phyloP scores from a whole-genome alignment of 2,888 invertebrate species.

The Chalcis sispes region DNA sequence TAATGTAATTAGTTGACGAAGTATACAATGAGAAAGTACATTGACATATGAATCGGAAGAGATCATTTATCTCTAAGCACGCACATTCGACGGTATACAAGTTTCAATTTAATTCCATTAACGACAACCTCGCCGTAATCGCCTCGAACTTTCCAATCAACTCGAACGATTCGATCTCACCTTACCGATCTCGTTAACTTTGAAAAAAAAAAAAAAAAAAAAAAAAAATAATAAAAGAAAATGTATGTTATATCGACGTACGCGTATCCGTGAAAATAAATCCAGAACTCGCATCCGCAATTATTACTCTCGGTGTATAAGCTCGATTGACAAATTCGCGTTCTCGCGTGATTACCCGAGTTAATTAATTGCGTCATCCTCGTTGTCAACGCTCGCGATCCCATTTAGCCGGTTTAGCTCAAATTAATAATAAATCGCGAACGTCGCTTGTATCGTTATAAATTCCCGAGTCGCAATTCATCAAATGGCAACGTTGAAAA shows the following conservation, averaged over 20 bases:
- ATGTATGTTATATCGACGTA: neutral
- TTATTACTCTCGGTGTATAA: neutral
- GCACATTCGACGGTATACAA: neutral
- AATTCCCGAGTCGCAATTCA: too few species aligned
- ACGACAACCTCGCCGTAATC: neutral
- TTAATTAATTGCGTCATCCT: constrained; percentile 18
- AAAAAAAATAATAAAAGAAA: too few species aligned
- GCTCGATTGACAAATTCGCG: constrained; percentile 28
- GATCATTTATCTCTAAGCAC: constrained; percentile 10
- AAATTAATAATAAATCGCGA: constrained; percentile 6
- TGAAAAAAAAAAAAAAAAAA: too few species aligned
- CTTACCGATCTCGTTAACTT: too few species aligned
- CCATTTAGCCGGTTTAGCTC: neutral
- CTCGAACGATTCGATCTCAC: too few species aligned
- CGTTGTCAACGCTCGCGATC: neutral
- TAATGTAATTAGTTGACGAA: constrained; percentile 1
- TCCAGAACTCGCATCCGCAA: too few species aligned
- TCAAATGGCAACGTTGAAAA: too few species aligned
- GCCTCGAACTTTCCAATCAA: neutral
- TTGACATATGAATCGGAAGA: neutral
- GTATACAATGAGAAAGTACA: constrained; percentile 18
- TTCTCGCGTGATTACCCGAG: constrained; percentile 29
- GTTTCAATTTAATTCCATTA: neutral
- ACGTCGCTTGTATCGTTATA: neutral
- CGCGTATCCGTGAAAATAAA: neutral